Evolutionary conservation across 2,113 vertebrate species (phyloP).

Genomic region (Clarias magur): DNA sequence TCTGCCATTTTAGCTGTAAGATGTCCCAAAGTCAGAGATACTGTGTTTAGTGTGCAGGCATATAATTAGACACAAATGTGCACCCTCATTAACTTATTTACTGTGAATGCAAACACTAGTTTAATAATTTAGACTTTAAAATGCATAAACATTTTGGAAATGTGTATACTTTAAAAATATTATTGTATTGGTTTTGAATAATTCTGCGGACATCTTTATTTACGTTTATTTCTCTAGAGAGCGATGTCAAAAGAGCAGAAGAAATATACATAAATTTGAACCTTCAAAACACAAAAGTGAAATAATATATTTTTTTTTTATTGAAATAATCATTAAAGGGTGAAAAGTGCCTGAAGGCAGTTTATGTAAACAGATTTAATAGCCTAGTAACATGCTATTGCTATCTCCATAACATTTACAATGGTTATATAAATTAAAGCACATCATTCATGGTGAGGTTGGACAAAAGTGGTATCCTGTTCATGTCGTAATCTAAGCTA

Average conservation of each 20-base stretch:
- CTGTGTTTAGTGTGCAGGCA: too few relatives aligned
- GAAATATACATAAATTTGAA: background rate
- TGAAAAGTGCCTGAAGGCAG: background rate
- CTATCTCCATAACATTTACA: background rate
- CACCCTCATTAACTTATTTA: background rate
- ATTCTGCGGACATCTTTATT: background rate
- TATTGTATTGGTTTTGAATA: background rate
- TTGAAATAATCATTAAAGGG: background rate
- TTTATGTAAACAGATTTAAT: background rate
- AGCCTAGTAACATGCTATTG: background rate
- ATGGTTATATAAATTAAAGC: background rate
- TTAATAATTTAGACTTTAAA: background rate
- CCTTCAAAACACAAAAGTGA: background rate
- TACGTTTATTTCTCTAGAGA: background rate
- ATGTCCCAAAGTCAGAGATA: too few relatives aligned
- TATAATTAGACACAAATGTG: too few relatives aligned
- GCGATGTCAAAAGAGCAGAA: background rate
- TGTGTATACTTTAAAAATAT: background rate
- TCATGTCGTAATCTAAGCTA: too few relatives aligned
- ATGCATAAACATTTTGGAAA: background rate
- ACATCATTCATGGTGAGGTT: background rate
- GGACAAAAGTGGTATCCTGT: too few relatives aligned
- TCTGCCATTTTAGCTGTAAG: too few relatives aligned
- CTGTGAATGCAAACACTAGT: background rate
- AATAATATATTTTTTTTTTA: too few relatives aligned